These are phyloP conservation scores for Cnemophilus loriae DNA, from an alignment of 2,113 vertebrate species.

Conservation along the genomic window DNA sequence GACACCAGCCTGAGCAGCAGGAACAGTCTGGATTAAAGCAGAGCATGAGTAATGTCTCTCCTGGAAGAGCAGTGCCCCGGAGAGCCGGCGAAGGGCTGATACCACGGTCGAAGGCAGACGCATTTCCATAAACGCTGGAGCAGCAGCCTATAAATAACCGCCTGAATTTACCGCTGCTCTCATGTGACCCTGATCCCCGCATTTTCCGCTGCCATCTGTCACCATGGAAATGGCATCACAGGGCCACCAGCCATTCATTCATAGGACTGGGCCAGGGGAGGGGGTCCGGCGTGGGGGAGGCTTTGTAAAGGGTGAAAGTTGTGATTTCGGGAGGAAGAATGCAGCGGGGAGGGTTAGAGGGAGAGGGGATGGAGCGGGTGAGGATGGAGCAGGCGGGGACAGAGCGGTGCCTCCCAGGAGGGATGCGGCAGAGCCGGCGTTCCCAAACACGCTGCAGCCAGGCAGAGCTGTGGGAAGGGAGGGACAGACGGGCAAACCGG, in stretches of 20 bases:
- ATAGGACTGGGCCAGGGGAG: background rate
- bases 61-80: conserved; percentile 32
- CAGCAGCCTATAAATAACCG: conserved; percentile 77
- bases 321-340: background rate
- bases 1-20: background rate
- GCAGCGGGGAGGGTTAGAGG: background rate
- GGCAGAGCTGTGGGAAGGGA: background rate
- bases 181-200: conserved; percentile 76
- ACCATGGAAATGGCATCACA: conserved; percentile 71
- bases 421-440: background rate
- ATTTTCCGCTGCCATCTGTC: conserved; percentile 67
- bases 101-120: conserved; percentile 35
- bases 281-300: background rate
- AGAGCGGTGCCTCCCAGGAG: background rate
- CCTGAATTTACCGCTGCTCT: conserved; percentile 69
- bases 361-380: background rate
- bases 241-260: conserved; percentile 70
- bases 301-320: background rate
- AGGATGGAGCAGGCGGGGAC: background rate
- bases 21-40: conserved; percentile 29
- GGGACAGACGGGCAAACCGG: accelerated
- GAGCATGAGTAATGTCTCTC: conserved; percentile 48
- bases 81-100: conserved; percentile 22
- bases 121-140: conserved; percentile 72
- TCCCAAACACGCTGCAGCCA: accelerated